Evolutionary conservation across 2,888 invertebrate genomes (phyloP).

Genomic region (Andrena chrysosceles): DNA sequence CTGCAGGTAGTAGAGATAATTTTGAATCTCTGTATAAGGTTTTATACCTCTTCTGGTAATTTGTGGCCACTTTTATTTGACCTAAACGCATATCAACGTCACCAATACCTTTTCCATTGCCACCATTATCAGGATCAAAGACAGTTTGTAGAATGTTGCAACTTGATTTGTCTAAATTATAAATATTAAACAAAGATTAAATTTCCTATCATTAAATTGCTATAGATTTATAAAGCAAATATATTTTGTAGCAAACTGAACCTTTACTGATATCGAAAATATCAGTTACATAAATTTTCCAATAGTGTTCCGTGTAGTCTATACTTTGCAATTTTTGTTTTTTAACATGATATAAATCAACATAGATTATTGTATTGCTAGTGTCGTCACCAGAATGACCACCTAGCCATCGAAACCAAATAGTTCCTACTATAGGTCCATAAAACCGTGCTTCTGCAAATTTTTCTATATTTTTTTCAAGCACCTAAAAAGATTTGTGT

Average conservation of each 20-base stretch:
- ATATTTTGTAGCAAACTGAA: conserved; percentile 56
- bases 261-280: conserved; percentile 91
- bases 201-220: background rate
- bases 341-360: conserved; percentile 91
- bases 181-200: background rate
- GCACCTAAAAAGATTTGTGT: conserved; percentile 81
- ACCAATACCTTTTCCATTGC: conserved; percentile 90
- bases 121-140: conserved; percentile 92
- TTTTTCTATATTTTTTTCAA: conserved; percentile 90
- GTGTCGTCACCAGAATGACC: conserved; percentile 86
- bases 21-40: conserved; percentile 90
- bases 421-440: conserved; percentile 91
- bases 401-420: conserved; percentile 90
- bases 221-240: background rate
- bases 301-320: conserved; percentile 91
- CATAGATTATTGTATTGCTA: conserved; percentile 91
- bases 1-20: conserved; percentile 89
- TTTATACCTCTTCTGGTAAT: conserved; percentile 86
- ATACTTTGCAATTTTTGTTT: conserved; percentile 85
- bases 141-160: conserved; percentile 94
- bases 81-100: conserved; percentile 93
- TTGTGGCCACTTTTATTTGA: conserved; percentile 89
- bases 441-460: conserved; percentile 92
- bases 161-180: conserved; percentile 85
- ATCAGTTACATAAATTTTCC: conserved; percentile 96